A percentile compares a stretch with the other conserved stretches of the same genome.
These are phyloP conservation scores for Pycnonotus jocosus DNA, from an alignment of 2,113 vertebrate species.

Conservation along the genomic window DNA sequence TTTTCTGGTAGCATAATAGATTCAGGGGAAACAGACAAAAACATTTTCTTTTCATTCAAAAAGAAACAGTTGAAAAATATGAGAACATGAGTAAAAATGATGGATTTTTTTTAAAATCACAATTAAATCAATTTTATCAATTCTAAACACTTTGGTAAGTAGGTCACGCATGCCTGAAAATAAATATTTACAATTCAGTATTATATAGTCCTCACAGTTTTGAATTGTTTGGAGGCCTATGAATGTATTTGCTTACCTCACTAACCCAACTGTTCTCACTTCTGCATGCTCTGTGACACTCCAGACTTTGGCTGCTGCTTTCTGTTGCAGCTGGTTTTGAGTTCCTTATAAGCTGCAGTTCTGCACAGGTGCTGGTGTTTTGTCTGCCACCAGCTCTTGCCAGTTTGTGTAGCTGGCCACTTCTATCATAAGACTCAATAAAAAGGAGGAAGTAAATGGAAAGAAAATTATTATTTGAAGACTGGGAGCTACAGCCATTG, in stretches of 20 bases:
- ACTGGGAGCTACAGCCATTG: not conserved
- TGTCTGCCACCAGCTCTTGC: not conserved
- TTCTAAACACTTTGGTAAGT: not conserved
- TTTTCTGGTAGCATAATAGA: not conserved
- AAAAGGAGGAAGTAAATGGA: not conserved
- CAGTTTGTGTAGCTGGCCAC: not conserved
- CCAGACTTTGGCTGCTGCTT: not conserved
- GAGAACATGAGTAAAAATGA: not conserved
- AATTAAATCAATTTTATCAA: not conserved
- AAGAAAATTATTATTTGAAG: not conserved
- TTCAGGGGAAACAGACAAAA: not conserved
- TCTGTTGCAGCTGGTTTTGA: not conserved
- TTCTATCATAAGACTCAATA: not conserved
- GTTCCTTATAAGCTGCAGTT: not conserved
- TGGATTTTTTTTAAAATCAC: not conserved
- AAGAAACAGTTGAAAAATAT: not conserved
- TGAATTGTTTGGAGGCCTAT: not conserved
- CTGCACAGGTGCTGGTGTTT: not conserved
- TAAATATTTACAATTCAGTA: not conserved
- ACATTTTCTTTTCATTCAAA: not conserved
- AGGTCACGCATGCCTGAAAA: not conserved
- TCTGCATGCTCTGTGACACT: not conserved
- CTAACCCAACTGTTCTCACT: not conserved
- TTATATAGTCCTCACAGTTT: not conserved
- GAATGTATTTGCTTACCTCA: not conserved